phyloP scores from a whole-genome alignment of 53 echinoderm and acorn worm genomes.

The Antedon mediterranea region DNA sequence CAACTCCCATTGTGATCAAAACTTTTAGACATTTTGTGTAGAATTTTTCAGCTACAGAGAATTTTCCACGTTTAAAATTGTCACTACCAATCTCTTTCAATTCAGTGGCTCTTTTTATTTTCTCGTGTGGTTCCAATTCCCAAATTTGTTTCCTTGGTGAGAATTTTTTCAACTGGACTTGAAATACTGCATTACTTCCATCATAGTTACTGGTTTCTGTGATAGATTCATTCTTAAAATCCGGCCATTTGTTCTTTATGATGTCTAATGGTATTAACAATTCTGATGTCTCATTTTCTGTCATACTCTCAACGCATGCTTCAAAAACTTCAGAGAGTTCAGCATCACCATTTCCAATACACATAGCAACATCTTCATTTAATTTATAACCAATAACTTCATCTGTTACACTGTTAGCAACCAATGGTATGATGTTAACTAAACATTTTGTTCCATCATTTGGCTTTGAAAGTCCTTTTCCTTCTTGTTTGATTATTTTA shows the following conservation, averaged over 20 bases:
- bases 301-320: slow-evolving; percentile 49
- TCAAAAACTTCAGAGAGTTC: slow-evolving; percentile 40
- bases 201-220: neutral
- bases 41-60: slow-evolving; percentile 40
- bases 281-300: slow-evolving; percentile 25
- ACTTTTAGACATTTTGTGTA: slow-evolving; percentile 54
- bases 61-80: slow-evolving; percentile 48
- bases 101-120: slow-evolving; percentile 22
- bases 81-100: slow-evolving; percentile 51
- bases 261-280: neutral
- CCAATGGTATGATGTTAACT: slow-evolving; percentile 19
- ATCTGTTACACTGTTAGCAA: neutral
- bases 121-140: slow-evolving; percentile 41
- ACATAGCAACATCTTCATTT: slow-evolving; percentile 17
- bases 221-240: neutral
- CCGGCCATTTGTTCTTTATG: slow-evolving; percentile 11
- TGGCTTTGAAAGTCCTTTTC: slow-evolving; percentile 36
- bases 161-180: slow-evolving; percentile 28
- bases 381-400: slow-evolving; percentile 49
- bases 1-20: slow-evolving; percentile 26
- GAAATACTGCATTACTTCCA: neutral
- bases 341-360: slow-evolving; percentile 47
- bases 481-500: slow-evolving; percentile 39
- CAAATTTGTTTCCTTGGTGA: slow-evolving; percentile 44
- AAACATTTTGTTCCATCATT: slow-evolving; percentile 65